These are phyloP conservation scores for Caenorhabditis remanei DNA, from an alignment of 1,140 invertebrate genomes.

Conservation along the genomic window DNA sequence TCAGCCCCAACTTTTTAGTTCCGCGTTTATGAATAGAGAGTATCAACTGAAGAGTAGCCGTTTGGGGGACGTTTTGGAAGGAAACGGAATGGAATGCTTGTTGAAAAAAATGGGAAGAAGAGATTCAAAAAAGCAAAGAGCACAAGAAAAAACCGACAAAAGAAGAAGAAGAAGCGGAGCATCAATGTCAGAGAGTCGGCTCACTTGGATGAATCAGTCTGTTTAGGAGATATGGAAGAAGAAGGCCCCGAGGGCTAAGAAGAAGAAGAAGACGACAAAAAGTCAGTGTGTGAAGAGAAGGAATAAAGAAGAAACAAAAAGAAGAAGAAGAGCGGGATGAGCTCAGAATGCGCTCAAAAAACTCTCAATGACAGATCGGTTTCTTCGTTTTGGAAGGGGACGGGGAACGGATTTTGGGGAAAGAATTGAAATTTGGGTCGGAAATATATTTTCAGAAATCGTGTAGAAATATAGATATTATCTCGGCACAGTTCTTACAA, in stretches of 20 bases:
- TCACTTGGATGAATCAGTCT: slow-evolving; percentile 31
- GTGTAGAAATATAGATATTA: too few species aligned
- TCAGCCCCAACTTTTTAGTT: neutral
- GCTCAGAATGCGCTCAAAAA: slow-evolving; percentile 17
- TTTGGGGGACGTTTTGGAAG: slow-evolving; percentile 13
- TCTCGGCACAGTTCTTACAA: too few species aligned
- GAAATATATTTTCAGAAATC: too few species aligned
- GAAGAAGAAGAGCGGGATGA: neutral
- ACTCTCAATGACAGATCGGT: slow-evolving; percentile 34
- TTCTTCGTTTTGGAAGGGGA: neutral
- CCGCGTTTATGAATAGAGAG: neutral
- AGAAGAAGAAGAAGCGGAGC: neutral
- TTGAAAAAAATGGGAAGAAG: neutral
- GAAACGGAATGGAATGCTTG: neutral
- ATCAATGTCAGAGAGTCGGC: neutral
- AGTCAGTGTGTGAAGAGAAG: neutral
- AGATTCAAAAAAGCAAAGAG: neutral
- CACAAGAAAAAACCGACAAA: neutral
- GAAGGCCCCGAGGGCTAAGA: slow-evolving; percentile 44
- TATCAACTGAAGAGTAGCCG: neutral
- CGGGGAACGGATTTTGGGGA: too few species aligned
- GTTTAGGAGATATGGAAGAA: slow-evolving; percentile 25
- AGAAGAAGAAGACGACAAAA: slow-evolving; percentile 11
- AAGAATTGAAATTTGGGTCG: too few species aligned
- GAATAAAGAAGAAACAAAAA: neutral